Conservation (phyloP, 2,888 invertebrate genomes). For the Ectemnius cavifrons region DNA sequence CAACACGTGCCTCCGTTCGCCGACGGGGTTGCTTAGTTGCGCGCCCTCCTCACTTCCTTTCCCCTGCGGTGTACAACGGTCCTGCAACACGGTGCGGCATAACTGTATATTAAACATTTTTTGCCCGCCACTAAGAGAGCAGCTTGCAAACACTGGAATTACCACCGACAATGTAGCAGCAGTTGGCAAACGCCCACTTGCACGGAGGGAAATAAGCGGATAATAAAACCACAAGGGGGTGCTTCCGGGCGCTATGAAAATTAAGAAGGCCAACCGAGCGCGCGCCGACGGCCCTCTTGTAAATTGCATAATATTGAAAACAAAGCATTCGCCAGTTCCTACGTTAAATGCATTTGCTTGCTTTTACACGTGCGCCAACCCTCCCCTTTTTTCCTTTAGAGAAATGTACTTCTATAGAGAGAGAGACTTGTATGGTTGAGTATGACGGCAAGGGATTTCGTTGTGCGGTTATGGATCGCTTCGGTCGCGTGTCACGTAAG, state of each 20-base stretch:
- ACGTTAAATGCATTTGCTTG: too few species aligned
- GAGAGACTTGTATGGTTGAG: too few species aligned
- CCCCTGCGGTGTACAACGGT: background rate
- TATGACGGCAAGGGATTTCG: too few species aligned
- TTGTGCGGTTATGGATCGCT: slow-evolving; percentile 35
- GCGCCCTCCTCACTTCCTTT: background rate
- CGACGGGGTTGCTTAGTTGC: too few species aligned
- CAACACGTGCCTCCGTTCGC: background rate
- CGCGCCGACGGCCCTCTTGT: too few species aligned
- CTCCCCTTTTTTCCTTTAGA: too few species aligned
- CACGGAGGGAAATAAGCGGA: too few species aligned
- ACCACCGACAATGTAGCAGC: slow-evolving; percentile 5
- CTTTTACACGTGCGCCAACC: too few species aligned
- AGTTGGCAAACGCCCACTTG: background rate
- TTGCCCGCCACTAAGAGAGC: background rate
- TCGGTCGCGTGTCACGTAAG: slow-evolving; percentile 24
- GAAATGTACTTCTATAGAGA: too few species aligned
- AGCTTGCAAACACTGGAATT: slow-evolving; percentile 7
- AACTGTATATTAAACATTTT: slow-evolving; percentile 3
- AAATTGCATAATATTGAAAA: too few species aligned
- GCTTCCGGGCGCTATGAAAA: background rate
- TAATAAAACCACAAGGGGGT: too few species aligned
- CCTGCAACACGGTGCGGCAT: background rate
- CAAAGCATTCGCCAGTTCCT: too few species aligned
- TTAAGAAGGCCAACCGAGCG: background rate